Conservation (phyloP, 2,797 vertebrate species). For the Manis crassicaudata region DNA sequence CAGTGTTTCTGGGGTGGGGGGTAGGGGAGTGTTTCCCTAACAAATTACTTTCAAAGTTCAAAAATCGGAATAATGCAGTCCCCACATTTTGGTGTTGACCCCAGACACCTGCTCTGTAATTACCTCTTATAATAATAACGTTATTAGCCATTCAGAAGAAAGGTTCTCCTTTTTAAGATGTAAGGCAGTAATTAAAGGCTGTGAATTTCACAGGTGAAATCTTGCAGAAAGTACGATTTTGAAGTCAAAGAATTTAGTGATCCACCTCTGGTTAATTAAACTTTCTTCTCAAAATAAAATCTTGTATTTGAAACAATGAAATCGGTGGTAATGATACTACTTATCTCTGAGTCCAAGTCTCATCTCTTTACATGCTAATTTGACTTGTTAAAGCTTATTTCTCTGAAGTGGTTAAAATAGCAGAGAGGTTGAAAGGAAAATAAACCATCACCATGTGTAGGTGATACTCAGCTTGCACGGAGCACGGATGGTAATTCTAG, state of each 20-base stretch:
- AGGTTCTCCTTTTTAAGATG: constrained; percentile 72
- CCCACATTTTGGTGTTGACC: constrained; percentile 54
- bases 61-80: constrained; percentile 16
- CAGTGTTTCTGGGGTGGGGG: neutral
- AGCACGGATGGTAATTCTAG: neutral
- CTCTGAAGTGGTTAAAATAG: constrained; percentile 24
- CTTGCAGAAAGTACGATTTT: constrained; percentile 75
- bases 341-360: neutral
- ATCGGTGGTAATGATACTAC: neutral
- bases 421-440: neutral
- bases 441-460: neutral
- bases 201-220: constrained; percentile 78
- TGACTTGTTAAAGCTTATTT: neutral
- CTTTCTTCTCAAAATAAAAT: constrained; percentile 75
- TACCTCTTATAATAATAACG: constrained; percentile 70
- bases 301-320: constrained; percentile 60
- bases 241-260: constrained; percentile 62
- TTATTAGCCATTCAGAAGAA: constrained; percentile 74
- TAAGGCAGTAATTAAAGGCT: constrained; percentile 81
- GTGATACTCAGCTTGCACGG: accelerated
- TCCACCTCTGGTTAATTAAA: constrained; percentile 69
- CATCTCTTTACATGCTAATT: neutral
- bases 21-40: neutral
- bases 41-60: constrained; percentile 51
- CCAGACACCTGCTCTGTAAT: constrained; percentile 76